Evolutionary conservation across 2,113 vertebrate species (phyloP), one percentile per base, ranked within the genome.

Genomic region (Onychostoma macrolepis): DNA sequence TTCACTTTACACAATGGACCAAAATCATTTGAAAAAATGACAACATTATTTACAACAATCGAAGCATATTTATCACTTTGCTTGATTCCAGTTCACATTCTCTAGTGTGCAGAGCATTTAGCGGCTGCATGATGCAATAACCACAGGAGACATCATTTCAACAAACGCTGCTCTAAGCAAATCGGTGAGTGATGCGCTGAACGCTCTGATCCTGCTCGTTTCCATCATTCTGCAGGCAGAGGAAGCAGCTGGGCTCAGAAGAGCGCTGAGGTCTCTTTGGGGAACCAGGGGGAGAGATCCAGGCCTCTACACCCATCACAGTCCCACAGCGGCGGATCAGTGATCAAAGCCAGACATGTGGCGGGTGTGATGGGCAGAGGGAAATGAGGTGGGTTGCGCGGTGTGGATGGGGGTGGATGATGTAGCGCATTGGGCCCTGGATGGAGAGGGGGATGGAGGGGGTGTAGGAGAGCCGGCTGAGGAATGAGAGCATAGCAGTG

Each of bases 241-340:
- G 86, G 88, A 87, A 89, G 83, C 88, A 89, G 88, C 86, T 89
- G 88, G 79, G 36, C 30, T 87, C 65, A 82, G 65, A 89, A 41
- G 86, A 77, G 24, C 4, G 50, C 50, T 53, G 45, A 36, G 75
- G 85, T 77, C 88, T 89, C 88, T 78, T 84, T 43, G 65, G 83
- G 79, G 71, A 86, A 48, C 63, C n/a, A 80, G 77, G 65, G 61
- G 75, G 71, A 58, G 50, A 82, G 56, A 85, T 80, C 69, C 77
- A 77, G 83, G 71, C 77, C 83, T 87, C 48, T 71, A 77, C 78
- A 71, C 82, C 88, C 76, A 87, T 85, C 88, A 81, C 85, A 67
- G 58, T 61, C 77, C 85, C 83, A 87, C 48, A 76, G 82, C 63
- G 50, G 75, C 26, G 36, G 48, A 65, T 85, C 72, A 86, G 65